Conservation (phyloP, 2,113 vertebrate genomes). For the Silurus asotus region DNA sequence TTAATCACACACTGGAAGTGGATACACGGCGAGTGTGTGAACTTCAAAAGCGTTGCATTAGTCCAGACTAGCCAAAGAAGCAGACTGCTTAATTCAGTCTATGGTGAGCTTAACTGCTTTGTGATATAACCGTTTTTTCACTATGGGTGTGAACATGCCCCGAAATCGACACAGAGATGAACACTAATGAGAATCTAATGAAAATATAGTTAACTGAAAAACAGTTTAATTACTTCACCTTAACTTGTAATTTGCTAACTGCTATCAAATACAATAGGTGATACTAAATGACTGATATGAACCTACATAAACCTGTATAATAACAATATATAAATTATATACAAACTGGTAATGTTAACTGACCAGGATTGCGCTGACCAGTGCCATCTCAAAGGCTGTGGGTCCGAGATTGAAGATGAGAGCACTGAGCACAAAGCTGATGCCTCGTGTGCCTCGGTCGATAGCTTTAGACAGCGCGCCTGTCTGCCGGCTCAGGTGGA, state of each 20-base stretch:
- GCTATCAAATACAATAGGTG: neutral
- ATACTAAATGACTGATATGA: neutral
- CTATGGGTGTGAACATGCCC: neutral
- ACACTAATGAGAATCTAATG: neutral
- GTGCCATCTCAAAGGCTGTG: constrained; percentile 89
- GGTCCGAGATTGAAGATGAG: constrained; percentile 97
- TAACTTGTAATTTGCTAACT: too few species aligned
- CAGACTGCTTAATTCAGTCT: neutral
- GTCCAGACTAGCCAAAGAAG: neutral
- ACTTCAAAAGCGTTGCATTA: neutral
- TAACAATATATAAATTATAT: neutral
- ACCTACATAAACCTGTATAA: neutral
- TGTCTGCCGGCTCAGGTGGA: constrained; percentile 94
- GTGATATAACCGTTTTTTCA: neutral
- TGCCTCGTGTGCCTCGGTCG: constrained; percentile 93
- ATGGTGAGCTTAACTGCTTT: neutral
- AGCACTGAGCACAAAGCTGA: constrained; percentile 95
- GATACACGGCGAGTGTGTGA: constrained; percentile 8
- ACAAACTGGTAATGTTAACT: constrained; percentile 52
- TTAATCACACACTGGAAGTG: constrained; percentile 54
- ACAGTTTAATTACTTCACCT: neutral
- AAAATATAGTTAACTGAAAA: neutral
- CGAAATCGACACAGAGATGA: neutral
- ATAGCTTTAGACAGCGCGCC: constrained; percentile 97
- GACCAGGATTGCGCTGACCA: constrained; percentile 93